phyloP scores from a whole-genome alignment of 2,113 vertebrate genomes.

The Rhea pennata region DNA sequence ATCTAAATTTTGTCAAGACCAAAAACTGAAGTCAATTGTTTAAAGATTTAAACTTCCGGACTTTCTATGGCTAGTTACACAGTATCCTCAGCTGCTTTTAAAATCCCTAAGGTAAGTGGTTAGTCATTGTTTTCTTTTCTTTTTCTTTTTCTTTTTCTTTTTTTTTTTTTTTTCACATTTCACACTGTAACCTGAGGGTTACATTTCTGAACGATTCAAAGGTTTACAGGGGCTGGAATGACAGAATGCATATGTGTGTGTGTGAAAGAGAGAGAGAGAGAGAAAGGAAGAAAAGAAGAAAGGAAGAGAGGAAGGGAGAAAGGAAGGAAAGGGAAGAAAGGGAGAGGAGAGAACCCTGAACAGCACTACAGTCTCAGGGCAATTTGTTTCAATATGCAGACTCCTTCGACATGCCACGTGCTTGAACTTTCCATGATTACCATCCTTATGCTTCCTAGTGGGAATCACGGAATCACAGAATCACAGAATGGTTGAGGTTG shows the following conservation, averaged over 20 bases:
- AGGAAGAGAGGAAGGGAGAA: neutral
- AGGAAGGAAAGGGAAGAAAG: neutral
- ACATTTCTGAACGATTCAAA: neutral
- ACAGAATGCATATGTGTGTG: neutral
- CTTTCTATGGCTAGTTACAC: neutral
- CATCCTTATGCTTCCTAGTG: neutral
- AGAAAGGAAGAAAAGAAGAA: neutral
- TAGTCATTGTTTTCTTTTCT: neutral
- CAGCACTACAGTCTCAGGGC: rapidly evolving
- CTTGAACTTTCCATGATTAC: neutral
- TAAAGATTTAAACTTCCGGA: neutral
- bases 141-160: neutral
- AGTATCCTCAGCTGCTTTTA: neutral
- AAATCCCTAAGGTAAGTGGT: neutral
- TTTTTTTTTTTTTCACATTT: neutral
- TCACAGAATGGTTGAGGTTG: too few relatives aligned
- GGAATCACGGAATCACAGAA: too few relatives aligned
- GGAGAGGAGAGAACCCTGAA: neutral
- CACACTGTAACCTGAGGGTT: neutral
- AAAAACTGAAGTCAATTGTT: neutral
- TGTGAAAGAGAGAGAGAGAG: neutral
- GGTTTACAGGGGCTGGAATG: neutral
- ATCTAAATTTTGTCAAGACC: neutral
- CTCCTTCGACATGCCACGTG: rapidly evolving
- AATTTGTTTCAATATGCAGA: neutral